Conservation (phyloP, 2,888 invertebrate genomes). For the Panopea generosa region DNA sequence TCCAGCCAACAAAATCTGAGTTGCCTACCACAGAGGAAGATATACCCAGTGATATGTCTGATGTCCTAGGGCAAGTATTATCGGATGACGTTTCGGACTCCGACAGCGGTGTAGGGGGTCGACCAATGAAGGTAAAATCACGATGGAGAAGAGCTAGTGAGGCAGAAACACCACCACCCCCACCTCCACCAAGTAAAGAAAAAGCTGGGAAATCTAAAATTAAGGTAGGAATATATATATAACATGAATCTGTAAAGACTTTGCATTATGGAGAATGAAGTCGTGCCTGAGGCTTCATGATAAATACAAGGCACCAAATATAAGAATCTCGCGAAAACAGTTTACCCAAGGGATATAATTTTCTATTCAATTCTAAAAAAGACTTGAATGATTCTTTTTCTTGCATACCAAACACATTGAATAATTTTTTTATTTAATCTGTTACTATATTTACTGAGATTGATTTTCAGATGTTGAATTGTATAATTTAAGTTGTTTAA, state of each 20-base stretch:
- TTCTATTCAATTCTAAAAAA: too few relatives aligned
- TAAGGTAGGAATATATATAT: constrained; percentile 6
- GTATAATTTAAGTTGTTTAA: too few relatives aligned
- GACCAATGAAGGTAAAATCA: constrained; percentile 77
- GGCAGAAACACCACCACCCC: constrained; percentile 67
- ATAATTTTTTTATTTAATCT: too few relatives aligned
- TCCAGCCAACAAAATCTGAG: neutral
- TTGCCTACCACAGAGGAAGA: neutral
- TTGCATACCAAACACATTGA: too few relatives aligned
- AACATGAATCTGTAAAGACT: constrained; percentile 7
- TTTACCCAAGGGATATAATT: too few relatives aligned
- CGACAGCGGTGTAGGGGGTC: constrained; percentile 35
- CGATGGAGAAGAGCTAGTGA: constrained; percentile 79
- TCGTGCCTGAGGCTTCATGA: too few relatives aligned
- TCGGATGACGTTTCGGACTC: constrained; percentile 37
- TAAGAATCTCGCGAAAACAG: too few relatives aligned
- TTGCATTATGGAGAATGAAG: too few relatives aligned
- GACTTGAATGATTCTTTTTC: too few relatives aligned
- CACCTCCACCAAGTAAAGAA: constrained; percentile 19
- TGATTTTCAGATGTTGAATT: too few relatives aligned
- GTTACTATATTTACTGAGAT: too few relatives aligned
- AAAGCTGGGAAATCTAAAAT: constrained; percentile 1
- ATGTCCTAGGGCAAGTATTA: neutral
- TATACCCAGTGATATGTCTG: neutral
- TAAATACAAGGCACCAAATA: too few relatives aligned